A percentile compares a stretch with the other conserved stretches of the same genome.
phyloP scores from a whole-genome alignment of 2,888 invertebrate genomes.

The Teleogryllus oceanicus region DNA sequence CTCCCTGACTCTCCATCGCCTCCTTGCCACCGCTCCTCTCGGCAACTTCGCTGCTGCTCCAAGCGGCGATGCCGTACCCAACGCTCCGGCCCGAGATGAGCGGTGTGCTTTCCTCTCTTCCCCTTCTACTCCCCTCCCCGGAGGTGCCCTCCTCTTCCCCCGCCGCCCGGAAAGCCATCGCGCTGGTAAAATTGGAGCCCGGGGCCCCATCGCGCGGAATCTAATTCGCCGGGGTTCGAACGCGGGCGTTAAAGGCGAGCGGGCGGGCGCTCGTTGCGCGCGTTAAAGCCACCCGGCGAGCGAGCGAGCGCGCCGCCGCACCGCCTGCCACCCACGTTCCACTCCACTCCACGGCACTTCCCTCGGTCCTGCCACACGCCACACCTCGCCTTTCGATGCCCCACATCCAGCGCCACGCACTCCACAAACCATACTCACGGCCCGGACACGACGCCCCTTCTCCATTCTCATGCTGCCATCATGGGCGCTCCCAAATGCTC shows the following conservation, averaged over 20 bases:
- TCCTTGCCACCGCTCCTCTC: not conserved
- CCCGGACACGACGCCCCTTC: too few species aligned
- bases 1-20: not conserved
- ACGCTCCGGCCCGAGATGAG: too few species aligned
- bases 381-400: not conserved
- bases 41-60: not conserved
- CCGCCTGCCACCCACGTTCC: not conserved
- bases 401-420: too few species aligned
- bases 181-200: slow-evolving; percentile 7
- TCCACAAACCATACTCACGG: too few species aligned
- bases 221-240: slow-evolving; percentile 18
- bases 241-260: slow-evolving; percentile 1
- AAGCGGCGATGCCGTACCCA: not conserved
- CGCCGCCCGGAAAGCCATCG: slow-evolving; percentile 5
- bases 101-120: not conserved
- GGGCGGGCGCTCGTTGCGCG: not conserved
- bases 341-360: not conserved
- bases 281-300: not conserved
- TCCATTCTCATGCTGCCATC: too few species aligned
- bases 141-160: not conserved
- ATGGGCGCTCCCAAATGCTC: too few species aligned
- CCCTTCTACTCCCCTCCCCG: not conserved
- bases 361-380: not conserved
- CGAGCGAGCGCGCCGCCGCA: not conserved
- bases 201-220: slow-evolving; percentile 18